These are phyloP conservation scores for Wasmannia auropunctata DNA, from an alignment of 1,140 invertebrate genomes.

Conservation along the genomic window DNA sequence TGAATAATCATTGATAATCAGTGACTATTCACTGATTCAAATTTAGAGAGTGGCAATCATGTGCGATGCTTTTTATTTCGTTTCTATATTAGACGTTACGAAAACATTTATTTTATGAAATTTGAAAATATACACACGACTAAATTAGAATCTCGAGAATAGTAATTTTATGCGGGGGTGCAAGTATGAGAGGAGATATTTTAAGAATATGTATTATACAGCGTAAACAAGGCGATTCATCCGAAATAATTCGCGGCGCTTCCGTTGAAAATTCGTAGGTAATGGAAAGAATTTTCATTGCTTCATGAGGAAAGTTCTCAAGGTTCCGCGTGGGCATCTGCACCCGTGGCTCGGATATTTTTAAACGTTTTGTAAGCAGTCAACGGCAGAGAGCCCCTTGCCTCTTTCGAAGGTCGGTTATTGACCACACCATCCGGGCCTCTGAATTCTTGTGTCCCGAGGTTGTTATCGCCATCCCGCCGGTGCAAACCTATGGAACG, in stretches of 20 bases:
- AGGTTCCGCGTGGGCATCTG: conserved; percentile 65
- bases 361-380: conserved; percentile 70
- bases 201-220: neutral
- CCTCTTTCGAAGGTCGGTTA: conserved; percentile 70
- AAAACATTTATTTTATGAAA: neutral
- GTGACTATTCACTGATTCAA: no score
- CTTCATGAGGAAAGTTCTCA: conserved; percentile 51
- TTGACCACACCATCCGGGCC: conserved; percentile 68
- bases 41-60: no score
- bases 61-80: neutral
- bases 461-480: conserved; percentile 35
- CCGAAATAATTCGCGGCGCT: neutral
- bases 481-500: conserved; percentile 5
- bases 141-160: neutral
- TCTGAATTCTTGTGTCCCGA: conserved; percentile 50
- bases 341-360: conserved; percentile 64
- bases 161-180: neutral
- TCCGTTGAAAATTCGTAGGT: neutral
- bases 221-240: neutral
- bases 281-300: neutral
- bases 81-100: neutral
- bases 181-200: neutral
- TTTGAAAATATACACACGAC: neutral
- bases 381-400: conserved; percentile 16
- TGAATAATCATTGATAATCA: no score